phyloP scores from a whole-genome alignment of 2,797 vertebrate genomes.

The Discoglossus pictus region DNA sequence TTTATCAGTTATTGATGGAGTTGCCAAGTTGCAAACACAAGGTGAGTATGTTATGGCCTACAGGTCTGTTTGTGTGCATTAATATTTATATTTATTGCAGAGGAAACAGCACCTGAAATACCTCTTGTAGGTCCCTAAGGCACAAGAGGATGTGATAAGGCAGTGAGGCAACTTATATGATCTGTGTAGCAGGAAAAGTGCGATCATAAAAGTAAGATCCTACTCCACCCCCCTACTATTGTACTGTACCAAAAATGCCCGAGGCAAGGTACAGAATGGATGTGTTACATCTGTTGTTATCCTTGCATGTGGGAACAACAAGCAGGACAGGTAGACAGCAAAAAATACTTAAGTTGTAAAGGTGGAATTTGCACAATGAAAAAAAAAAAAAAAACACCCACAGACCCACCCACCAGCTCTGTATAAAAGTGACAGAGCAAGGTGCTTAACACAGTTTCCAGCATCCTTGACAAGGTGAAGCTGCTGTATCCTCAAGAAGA shows the following conservation, averaged over 20 bases:
- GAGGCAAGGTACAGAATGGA: slow-evolving; percentile 58
- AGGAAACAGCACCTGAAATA: too few relatives aligned
- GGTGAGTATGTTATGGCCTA: too few relatives aligned
- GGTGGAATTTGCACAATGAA: slow-evolving; percentile 52
- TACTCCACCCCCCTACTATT: slow-evolving; percentile 62
- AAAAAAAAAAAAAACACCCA: slow-evolving; percentile 45
- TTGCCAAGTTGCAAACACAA: too few relatives aligned
- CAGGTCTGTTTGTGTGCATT: too few relatives aligned
- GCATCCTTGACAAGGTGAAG: slow-evolving; percentile 5
- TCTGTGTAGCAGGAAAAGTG: slow-evolving; percentile 49
- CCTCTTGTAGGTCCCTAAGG: neutral
- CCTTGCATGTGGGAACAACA: slow-evolving; percentile 53
- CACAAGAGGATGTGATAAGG: neutral
- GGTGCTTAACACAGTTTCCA: slow-evolving; percentile 1
- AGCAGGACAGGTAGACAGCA: slow-evolving; percentile 33
- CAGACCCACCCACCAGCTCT: slow-evolving; percentile 47
- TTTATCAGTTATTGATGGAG: too few relatives aligned
- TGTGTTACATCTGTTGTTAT: slow-evolving; percentile 49
- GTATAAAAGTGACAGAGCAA: slow-evolving; percentile 57
- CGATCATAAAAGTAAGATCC: slow-evolving; percentile 41
- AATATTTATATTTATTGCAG: too few relatives aligned
- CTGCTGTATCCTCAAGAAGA: too few relatives aligned
- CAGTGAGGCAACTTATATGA: neutral
- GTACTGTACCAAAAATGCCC: slow-evolving; percentile 55
- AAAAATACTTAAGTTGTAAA: slow-evolving; percentile 35